Base-by-base conservation (phyloP, 2,888 invertebrate species). In the Oxycera nigricornis region DNA sequence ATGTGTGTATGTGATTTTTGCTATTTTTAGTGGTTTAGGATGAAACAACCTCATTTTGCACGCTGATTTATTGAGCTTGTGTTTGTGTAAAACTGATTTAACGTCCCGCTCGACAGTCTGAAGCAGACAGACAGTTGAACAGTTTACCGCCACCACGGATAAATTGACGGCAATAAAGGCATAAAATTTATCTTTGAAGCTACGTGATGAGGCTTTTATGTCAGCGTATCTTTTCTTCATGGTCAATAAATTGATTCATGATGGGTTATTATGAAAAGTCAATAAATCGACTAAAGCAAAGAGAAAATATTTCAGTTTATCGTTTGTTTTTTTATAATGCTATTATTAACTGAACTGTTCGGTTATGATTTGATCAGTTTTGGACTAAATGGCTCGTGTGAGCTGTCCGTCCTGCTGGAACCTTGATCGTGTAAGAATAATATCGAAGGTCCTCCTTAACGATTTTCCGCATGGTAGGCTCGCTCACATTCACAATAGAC, bases 191-290 rank as follows among this genome's bases (percentile, higher is more conserved):
- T 20, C 35, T 26, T 31, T 31, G 52, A 70, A 31, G 52, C 30
- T 70, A 70, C 70, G 70, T 70, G 70, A 70, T 70, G 70, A 55
- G 70, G 70, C 70, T 70, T 70, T 55, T 70, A 55, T 70, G 70
- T 55, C 55, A 70, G 55, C 35, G 22, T 3, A 31, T 70, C 31
- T 70, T 70, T 70, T 46, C 46, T 46, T 46, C 46, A 46, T 46
- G 46, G 46, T 61, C 61, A 61, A 24, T 61, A 26, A 26, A 31
- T 61, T 61, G 61, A 61, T 61, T 61, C 61, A 61, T 61, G 61
- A 31, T 31, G 35, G 59, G 3, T 55, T 55, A 55, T 55, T 55
- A 55, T 24, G 22, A 55, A 24, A 9, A 55, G 20, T 55, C 17
- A 7, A 55, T 55, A 55, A 55, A 55, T 55, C 24, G 52, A 2